Base-by-base conservation (phyloP, 1,140 invertebrate species). In the Drosophila murphyi region DNA sequence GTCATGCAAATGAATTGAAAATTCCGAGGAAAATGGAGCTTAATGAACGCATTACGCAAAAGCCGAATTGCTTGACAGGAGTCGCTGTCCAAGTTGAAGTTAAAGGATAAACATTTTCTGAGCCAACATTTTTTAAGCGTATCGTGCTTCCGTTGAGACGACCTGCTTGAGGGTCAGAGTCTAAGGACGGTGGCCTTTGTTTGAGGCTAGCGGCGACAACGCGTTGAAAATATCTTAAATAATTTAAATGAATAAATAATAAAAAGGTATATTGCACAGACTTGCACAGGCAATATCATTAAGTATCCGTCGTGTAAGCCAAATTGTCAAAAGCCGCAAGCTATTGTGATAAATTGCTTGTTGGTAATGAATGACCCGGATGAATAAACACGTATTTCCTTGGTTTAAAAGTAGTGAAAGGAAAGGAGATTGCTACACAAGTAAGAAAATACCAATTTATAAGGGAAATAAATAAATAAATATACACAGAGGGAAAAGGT, bases 1-100 rank as follows among this genome's bases (percentile, higher is more conserved):
- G 39, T 62, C 65, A 81, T 81, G 72, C 78, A 81, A 81, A 80
- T 80, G 72, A 76, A 72, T 76, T 80, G 60, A 65, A 80, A 80
- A 80, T 72, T 80, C 45, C 41, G 54, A 3, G 8, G 35, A 45
- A 51, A 56, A 71, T 31, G 37, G 43, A 47, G 51, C 65, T 63
- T 77, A 60, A 77, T 78, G 47, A 64, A 71, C 77, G 74, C 74
- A 78, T 59, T 69, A 63, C 72, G 63, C 63, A 76, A 67, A 76
- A 57, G 75, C 65, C 6, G 39, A n/a, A n/a, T n/a, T 3, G 10
- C 5, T 3, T 43, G 3, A n/a, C 10, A n/a, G 39, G 3, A 43
- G 39, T 43, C n/a, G 2, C 10, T 4, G 39, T n/a, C 4, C 35
- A 39, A 70, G 39, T n/a, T 10, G 35, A 39, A 70, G 56, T 48